Conservation (phyloP, 2,797 vertebrate species). For the Amazona ochrocephala region DNA sequence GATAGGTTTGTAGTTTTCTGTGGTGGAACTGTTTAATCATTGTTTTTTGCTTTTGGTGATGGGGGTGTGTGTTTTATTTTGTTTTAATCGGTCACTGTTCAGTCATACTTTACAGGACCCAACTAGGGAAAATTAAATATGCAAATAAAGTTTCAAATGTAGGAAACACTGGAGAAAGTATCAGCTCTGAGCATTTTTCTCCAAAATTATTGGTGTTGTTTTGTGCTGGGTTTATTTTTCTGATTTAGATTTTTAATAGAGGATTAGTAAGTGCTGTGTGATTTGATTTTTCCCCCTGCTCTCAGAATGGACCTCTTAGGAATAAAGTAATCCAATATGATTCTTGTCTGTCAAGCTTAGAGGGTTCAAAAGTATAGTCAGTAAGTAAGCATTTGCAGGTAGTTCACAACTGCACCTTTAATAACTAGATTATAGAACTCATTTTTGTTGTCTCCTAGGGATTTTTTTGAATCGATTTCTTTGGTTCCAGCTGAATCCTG, state of each 20-base stretch:
- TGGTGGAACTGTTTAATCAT: background rate
- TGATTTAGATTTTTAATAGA: background rate
- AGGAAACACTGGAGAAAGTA: background rate
- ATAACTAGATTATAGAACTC: background rate
- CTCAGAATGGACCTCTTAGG: background rate
- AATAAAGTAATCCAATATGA: background rate
- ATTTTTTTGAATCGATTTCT: constrained; percentile 15
- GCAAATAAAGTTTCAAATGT: background rate
- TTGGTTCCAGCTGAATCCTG: background rate
- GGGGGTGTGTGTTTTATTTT: background rate
- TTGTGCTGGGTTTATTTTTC: background rate
- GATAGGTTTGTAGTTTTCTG: background rate
- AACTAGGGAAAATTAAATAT: background rate
- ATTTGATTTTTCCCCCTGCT: background rate
- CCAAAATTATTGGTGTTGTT: background rate
- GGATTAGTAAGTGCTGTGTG: background rate
- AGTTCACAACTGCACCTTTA: background rate
- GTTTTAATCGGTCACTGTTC: background rate
- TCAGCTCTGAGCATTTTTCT: background rate
- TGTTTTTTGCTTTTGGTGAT: fast-evolving
- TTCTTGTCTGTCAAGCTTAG: background rate
- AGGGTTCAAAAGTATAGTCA: background rate
- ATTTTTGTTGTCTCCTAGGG: background rate
- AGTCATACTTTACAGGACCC: background rate
- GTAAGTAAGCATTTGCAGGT: background rate